Evolutionary conservation across 2,888 invertebrate species (phyloP).

Genomic region (Scrobipalpa costella): DNA sequence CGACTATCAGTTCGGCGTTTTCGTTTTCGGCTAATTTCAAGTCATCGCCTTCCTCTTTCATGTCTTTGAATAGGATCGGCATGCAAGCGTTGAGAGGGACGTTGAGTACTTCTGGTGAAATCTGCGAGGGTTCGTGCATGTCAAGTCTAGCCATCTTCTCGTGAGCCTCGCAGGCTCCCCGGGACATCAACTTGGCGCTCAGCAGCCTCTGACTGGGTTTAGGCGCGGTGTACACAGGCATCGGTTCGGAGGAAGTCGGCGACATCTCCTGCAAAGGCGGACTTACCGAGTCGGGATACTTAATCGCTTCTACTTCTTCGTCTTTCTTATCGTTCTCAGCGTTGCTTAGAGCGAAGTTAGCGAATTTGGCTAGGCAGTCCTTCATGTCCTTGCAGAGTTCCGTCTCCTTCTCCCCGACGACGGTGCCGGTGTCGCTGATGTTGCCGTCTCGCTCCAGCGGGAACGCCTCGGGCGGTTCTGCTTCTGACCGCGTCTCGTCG

Average conservation of each 20-base stretch:
- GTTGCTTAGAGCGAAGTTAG: slow-evolving; percentile 59
- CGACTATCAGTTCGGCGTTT: slow-evolving; percentile 33
- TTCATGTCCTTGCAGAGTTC: slow-evolving; percentile 62
- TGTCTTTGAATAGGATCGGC: slow-evolving; percentile 42
- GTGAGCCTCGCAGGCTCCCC: slow-evolving; percentile 38
- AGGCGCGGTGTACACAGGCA: slow-evolving; percentile 55
- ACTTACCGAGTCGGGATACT: slow-evolving; percentile 68
- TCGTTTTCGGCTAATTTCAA: slow-evolving; percentile 35
- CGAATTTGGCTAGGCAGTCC: slow-evolving; percentile 68
- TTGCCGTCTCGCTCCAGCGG: slow-evolving; percentile 63
- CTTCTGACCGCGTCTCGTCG: slow-evolving; percentile 51
- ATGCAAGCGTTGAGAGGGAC: slow-evolving; percentile 57
- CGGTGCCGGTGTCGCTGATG: slow-evolving; percentile 60
- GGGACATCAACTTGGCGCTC: slow-evolving; percentile 57
- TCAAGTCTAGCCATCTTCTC: slow-evolving; percentile 42
- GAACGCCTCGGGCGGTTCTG: slow-evolving; percentile 66
- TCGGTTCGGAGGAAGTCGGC: slow-evolving; percentile 60
- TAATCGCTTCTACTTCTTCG: slow-evolving; percentile 36
- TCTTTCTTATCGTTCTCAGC: slow-evolving; percentile 43
- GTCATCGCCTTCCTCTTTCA: slow-evolving; percentile 42
- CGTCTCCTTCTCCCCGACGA: slow-evolving; percentile 56
- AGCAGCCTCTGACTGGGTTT: slow-evolving; percentile 61
- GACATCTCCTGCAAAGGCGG: slow-evolving; percentile 74
- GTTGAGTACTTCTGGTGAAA: slow-evolving; percentile 50
- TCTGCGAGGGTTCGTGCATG: slow-evolving; percentile 38